Evolutionary conservation across 2,113 vertebrate species (phyloP), one percentile per base, ranked within the genome.

Genomic region (Laticauda laticaudata): DNA sequence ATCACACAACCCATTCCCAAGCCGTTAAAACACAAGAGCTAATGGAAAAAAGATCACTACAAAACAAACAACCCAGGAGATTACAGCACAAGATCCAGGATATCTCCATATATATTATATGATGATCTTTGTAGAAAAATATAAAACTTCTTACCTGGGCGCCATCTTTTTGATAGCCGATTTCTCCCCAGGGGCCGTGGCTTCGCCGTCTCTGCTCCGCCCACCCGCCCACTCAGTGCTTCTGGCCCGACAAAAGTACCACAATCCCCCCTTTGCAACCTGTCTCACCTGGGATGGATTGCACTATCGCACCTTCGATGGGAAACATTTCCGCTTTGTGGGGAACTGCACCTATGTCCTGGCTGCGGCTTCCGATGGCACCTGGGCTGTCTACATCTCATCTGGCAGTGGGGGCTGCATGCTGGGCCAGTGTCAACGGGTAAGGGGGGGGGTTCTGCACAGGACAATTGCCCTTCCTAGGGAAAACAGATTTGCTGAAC

Each of bases 241-340:
- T 1, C 53, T 43, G 18, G 92, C 56, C 45, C 86, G 0, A 14
- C 12, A 51, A 18, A 3, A 34, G 4, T 95, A 94, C 85, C 95
- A 39, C 81, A 96, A 94, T 18, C 97, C 94, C 29, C 96, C 97
- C n/a, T 97, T 96, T 0, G 98, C 98, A 94, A 97, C 98, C 26
- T 99, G 99, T 90, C 92, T 97, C 95, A 96, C 98, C 89, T 99
- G 99, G 99, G 98, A 98, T 0, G 98, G 98, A n/a, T 97, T 98
- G 34, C 98, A 98, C 59, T 99, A 98, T 95, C 98, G 98, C 59
- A 98, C 98, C 86, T 99, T 99, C 34, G 99, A 99, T 0, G 98
- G 98, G 55, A 97, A 93, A 55, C 99, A 99, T 96, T 99, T 98
- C 92, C 97, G 97, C 95, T 98, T 99, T 95, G 92, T 97, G 55